Conservation (phyloP, 2,888 invertebrate genomes). For the Theristus sp. region DNA sequence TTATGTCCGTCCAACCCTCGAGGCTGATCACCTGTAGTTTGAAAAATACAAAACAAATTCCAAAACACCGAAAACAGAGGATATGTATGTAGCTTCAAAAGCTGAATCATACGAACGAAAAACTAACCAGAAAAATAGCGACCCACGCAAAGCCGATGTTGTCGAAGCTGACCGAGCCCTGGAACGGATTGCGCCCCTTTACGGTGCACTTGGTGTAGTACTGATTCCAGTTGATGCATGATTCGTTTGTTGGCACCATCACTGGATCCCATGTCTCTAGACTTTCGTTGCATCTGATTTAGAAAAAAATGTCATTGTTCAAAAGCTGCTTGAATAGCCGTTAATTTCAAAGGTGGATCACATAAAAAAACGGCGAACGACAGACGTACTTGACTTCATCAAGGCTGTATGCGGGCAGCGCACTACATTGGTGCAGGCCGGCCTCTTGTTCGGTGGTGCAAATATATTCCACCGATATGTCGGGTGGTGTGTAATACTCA, state of each 20-base stretch:
- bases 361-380: too few relatives aligned
- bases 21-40: conserved; percentile 73
- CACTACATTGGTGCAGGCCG: conserved; percentile 75
- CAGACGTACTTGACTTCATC: conserved; percentile 27
- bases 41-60: background rate
- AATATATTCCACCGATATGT: conserved; percentile 65
- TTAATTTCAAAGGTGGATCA: too few relatives aligned
- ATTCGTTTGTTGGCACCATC: conserved; percentile 30
- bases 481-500: conserved; percentile 25
- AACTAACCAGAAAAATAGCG: conserved; percentile 89
- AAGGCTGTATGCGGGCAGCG: conserved; percentile 55
- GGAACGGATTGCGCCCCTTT: conserved; percentile 77
- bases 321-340: too few relatives aligned
- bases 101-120: too few relatives aligned
- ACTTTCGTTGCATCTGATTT: conserved; percentile 13
- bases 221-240: conserved; percentile 95
- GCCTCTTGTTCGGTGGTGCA: conserved; percentile 73
- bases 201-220: conserved; percentile 89
- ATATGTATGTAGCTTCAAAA: too few relatives aligned
- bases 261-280: conserved; percentile 32
- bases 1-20: conserved; percentile 99
- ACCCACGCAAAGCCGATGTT: conserved; percentile 99
- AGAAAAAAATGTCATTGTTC: too few relatives aligned
- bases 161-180: conserved; percentile 96
- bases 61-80: background rate